phyloP scores from a whole-genome alignment of 2,888 invertebrate species.

The Terebella lapidaria region DNA sequence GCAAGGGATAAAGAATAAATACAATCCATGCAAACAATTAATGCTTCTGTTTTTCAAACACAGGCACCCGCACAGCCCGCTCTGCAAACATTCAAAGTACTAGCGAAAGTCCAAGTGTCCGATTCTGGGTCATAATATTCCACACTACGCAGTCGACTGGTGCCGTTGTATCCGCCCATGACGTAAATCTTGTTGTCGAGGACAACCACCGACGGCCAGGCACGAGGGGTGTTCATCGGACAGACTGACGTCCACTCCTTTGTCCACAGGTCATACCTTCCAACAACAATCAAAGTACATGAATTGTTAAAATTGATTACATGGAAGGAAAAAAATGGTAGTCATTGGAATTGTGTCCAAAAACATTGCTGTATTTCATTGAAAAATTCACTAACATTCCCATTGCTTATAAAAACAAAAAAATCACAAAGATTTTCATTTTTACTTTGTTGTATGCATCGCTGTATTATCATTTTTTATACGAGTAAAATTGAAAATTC shows the following conservation, averaged over 20 bases:
- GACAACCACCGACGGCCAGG: slow-evolving; percentile 46
- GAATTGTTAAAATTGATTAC: neutral
- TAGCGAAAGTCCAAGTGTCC: slow-evolving; percentile 73
- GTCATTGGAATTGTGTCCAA: no score
- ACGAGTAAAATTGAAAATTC: no score
- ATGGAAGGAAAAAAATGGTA: no score
- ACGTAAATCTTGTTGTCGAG: slow-evolving; percentile 45
- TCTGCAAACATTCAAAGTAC: slow-evolving; percentile 79
- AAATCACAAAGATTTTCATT: neutral
- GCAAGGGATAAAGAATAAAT: no score
- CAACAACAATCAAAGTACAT: slow-evolving; percentile 10
- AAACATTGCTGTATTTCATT: no score
- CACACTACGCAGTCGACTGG: slow-evolving; percentile 82
- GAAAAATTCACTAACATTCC: no score
- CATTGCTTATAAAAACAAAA: neutral
- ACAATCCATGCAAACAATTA: no score
- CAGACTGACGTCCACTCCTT: slow-evolving; percentile 45
- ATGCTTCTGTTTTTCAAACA: no score
- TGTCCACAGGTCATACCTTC: slow-evolving; percentile 44
- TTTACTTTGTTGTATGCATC: neutral
- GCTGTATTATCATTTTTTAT: no score
- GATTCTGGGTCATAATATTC: slow-evolving; percentile 78
- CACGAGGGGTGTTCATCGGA: slow-evolving; percentile 46
- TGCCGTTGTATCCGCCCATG: slow-evolving; percentile 92
- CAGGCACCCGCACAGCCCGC: slow-evolving; percentile 90